Base-by-base conservation (phyloP, 2,797 vertebrate genomes). In the Phataginus tricuspis region DNA sequence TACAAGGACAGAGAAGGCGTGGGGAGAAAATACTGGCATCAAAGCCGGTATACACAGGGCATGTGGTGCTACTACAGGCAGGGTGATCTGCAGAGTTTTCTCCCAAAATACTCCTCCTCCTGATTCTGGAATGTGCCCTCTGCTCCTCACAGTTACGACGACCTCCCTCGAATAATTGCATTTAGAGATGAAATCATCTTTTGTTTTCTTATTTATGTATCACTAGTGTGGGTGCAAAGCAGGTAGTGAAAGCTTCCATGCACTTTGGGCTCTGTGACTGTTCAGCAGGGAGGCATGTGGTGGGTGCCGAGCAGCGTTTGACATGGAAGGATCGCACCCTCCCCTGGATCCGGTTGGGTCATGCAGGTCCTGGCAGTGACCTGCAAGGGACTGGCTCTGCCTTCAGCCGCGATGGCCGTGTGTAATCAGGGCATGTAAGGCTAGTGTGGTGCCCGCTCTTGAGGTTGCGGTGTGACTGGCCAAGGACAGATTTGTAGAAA, bases 51-150 rank as follows among this genome's bases (percentile, higher is more conserved):
- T 25, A 79, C 29, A 4, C 13, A 39, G 51, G 57, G 23, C 4
- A 3, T 1, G 0, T 5, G 51, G 18, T 29, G 1, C 21, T 55
- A 0, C 45, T 57, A 23, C 0, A 16, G 77, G n/a, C 10, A 4
- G 29, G 13, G 14, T 53, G 37, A 42, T n/a, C 5, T 14, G 3
- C 23, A 12, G 23, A 69, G 7, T 42, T 18, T 59, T 89, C 55
- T 95, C 34, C 14, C 27, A 8, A 29, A n/a, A 42, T 27, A 12
- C 9, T 10, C 31, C 15, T 90, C 16, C 7, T 39, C 4, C 1
- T 64, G 27, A 19, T 57, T 82, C 63, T 53, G 69, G 6, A 61
- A 25, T 13, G 34, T 23, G 29, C 34, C 6, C 8, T 10, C 29
- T 23, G 29, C 31, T 79, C 69, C 69, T 94, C 23, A 4, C 14